Evolutionary conservation across 2,888 invertebrate genomes (phyloP).

Genomic region (Heteromurus nitidus): DNA sequence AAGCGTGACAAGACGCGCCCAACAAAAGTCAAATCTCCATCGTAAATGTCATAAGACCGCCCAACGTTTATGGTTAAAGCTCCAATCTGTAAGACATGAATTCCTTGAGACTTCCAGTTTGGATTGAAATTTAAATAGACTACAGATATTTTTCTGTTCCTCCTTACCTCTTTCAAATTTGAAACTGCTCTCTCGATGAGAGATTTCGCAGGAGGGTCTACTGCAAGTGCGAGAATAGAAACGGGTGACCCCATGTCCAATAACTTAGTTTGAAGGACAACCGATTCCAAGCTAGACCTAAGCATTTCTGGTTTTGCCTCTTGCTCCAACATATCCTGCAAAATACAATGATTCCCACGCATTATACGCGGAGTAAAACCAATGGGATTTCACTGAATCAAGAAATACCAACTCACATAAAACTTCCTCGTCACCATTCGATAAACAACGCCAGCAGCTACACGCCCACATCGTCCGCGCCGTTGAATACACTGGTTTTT

Average conservation of each 20-base stretch:
- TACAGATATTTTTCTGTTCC: too few relatives aligned
- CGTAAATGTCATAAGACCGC: conserved; percentile 78
- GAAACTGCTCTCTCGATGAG: conserved; percentile 89
- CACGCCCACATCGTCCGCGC: conserved; percentile 92
- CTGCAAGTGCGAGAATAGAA: conserved; percentile 86
- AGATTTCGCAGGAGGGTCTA: conserved; percentile 89
- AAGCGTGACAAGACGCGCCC: conserved; percentile 88
- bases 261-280: conserved; percentile 88
- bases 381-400: not conserved
- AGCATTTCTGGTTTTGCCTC: conserved; percentile 85
- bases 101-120: conserved; percentile 1
- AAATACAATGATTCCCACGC: conserved; percentile 1
- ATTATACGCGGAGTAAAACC: conserved; percentile 2
- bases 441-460: conserved; percentile 87
- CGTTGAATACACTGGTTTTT: conserved; percentile 92
- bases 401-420: conserved; percentile 77
- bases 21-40: conserved; percentile 91
- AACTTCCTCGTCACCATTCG: conserved; percentile 83
- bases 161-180: conserved; percentile 85
- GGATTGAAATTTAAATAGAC: too few relatives aligned
- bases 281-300: conserved; percentile 86
- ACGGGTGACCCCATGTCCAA: conserved; percentile 88
- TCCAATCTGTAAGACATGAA: conserved; percentile 80
- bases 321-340: conserved; percentile 62
- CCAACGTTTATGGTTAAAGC: conserved; percentile 82